These are phyloP conservation scores for Lydus trimaculatus DNA, from an alignment of 2,888 invertebrate species.

Conservation along the genomic window DNA sequence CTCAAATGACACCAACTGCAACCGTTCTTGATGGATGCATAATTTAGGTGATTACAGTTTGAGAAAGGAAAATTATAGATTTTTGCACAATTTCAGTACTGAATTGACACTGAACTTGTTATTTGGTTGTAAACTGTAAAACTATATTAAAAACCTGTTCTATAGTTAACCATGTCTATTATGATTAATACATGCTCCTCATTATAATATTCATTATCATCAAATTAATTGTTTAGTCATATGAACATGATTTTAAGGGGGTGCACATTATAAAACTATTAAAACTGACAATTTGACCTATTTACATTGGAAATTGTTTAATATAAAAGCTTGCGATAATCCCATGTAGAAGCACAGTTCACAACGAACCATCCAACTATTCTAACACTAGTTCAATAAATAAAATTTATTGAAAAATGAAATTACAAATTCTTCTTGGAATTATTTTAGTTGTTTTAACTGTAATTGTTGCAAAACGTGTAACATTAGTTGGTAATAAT, in stretches of 20 bases:
- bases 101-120: background rate
- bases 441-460: conserved; percentile 1
- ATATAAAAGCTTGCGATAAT: background rate
- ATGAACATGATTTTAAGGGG: background rate
- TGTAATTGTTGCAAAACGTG: background rate
- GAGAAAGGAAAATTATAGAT: background rate
- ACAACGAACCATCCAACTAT: background rate
- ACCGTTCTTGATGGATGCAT: too few relatives aligned
- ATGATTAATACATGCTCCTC: background rate
- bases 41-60: too few relatives aligned
- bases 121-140: background rate
- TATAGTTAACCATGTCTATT: background rate
- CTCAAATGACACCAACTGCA: too few relatives aligned
- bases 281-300: conserved; percentile 3
- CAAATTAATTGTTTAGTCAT: background rate
- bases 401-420: background rate
- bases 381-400: background rate
- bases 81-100: too few relatives aligned
- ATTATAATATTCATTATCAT: conserved; percentile 7
- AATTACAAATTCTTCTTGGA: background rate
- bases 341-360: background rate
- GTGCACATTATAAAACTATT: background rate
- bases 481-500: too few relatives aligned
- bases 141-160: background rate
- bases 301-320: background rate